Percentiles rank a stretch among this genome's conserved stretches.
Evolutionary conservation across 2,797 vertebrate genomes (phyloP).

Genomic region (Carapus acus): DNA sequence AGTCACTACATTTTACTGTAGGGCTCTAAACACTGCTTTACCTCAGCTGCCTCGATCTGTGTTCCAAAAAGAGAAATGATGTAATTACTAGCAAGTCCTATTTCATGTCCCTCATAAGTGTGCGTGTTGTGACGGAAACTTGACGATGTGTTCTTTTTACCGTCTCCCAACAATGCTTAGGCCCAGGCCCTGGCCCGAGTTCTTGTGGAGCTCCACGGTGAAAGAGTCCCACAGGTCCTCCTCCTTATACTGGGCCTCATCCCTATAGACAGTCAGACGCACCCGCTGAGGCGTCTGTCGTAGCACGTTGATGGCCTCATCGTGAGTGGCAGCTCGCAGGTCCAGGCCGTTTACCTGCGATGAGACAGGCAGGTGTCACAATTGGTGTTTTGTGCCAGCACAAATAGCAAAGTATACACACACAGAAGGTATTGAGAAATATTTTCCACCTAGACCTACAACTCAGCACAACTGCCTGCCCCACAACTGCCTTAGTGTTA

Average conservation of each 20-base stretch:
- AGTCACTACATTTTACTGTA: background rate
- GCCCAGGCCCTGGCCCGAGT: constrained; percentile 86
- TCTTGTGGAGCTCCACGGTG: constrained; percentile 85
- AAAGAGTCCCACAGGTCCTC: constrained; percentile 92
- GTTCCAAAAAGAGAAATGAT: constrained; percentile 28
- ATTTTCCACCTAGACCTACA: too few relatives aligned
- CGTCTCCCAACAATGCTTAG: constrained; percentile 96
- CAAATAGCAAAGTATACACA: too few relatives aligned
- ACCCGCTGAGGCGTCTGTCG: constrained; percentile 91
- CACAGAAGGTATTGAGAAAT: too few relatives aligned
- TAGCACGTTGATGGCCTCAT: constrained; percentile 96
- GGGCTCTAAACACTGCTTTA: constrained; percentile 37
- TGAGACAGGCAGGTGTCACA: background rate
- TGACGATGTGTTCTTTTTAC: constrained; percentile 61
- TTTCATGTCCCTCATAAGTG: too few relatives aligned
- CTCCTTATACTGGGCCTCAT: constrained; percentile 93
- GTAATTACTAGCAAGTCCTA: constrained; percentile 8
- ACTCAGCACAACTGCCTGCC: too few relatives aligned
- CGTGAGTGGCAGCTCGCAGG: constrained; percentile 87
- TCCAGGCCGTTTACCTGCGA: constrained; percentile 88
- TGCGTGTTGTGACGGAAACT: too few relatives aligned
- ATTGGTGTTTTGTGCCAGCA: too few relatives aligned
- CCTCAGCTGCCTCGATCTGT: constrained; percentile 65
- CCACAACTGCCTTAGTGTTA: too few relatives aligned
- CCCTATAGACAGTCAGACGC: constrained; percentile 83